Evolutionary conservation across 2,113 vertebrate species (phyloP).

Genomic region (Megalops atlanticus): DNA sequence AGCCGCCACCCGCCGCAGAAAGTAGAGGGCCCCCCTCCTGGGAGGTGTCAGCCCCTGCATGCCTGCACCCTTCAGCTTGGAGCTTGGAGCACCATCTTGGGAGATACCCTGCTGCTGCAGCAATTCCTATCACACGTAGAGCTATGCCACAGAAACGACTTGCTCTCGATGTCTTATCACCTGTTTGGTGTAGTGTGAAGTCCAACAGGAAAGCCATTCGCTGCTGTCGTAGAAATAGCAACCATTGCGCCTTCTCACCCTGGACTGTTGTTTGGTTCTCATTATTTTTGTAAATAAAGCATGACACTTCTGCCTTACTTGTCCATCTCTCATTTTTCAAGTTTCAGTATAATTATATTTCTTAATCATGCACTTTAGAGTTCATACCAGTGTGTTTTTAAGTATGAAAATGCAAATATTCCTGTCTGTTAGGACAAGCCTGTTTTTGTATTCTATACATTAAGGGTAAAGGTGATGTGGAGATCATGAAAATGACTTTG

Average conservation of each 20-base stretch:
- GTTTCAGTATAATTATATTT: constrained; percentile 13
- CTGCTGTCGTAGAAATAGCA: constrained; percentile 55
- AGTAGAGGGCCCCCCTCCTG: constrained; percentile 67
- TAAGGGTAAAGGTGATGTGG: no score
- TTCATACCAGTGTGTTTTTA: neutral
- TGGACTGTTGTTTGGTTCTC: constrained; percentile 69
- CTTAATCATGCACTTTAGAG: constrained; percentile 35
- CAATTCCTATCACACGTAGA: constrained; percentile 44
- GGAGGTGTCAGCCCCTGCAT: constrained; percentile 11
- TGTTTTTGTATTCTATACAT: no score
- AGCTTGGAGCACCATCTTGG: constrained; percentile 46
- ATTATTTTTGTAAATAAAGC: constrained; percentile 83
- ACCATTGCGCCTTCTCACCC: constrained; percentile 55
- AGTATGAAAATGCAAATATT: neutral
- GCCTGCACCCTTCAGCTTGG: constrained; percentile 37
- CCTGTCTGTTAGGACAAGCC: no score
- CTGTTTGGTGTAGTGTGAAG: constrained; percentile 26
- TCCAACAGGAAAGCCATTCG: constrained; percentile 51
- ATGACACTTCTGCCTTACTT: constrained; percentile 68
- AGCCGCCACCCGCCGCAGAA: constrained; percentile 89
- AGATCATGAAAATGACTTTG: no score
- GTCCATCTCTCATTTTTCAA: constrained; percentile 60
- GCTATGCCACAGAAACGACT: constrained; percentile 46
- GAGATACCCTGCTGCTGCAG: constrained; percentile 53
- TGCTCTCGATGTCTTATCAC: constrained; percentile 45